Base-by-base conservation (phyloP, 2,797 vertebrate species). In the Pitangus sulphuratus region DNA sequence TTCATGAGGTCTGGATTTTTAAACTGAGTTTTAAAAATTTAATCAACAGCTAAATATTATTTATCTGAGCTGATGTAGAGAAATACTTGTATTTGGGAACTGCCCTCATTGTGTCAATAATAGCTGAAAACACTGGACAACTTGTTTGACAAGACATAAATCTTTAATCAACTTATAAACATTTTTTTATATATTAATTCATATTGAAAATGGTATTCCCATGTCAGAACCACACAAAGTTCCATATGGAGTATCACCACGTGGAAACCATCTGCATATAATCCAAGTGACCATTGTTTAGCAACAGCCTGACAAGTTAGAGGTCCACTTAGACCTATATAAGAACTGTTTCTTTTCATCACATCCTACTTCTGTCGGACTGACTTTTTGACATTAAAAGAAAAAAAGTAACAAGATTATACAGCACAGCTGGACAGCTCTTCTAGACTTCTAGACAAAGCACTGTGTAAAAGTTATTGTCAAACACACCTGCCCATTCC, bases 1-100 rank as follows among this genome's bases (percentile, higher is more conserved):
- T 92, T 66, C 54, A 74, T n/a, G 8, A 45, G 76, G 61, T 68
- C 61, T 84, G 47, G 11, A 84, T 72, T 91, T 90, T 78, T 66
- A 69, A 92, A 84, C 30, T 76, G 39, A 86, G 47, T 45, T 76
- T 87, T 79, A 86, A 91, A 84, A 91, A 93, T 90, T 91, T 95
- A 88, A 88, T 76, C 68, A 87, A n/a, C 40, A 74, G 39, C 26
- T 87, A 75, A 93, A 82, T 75, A 88, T 70, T 42, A 81, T n/a
- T 84, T 40, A 86, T 72, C 76, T 74, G 58, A 93, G 40, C 42
- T 84, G 83, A 88, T 84, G 17, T 48, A 62, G 62, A 92, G 54
- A 48, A 77, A 88, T 53, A 79, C 37, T 72, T 50, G 1, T n/a
- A 45, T 84, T 90, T 86, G 58, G 56, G 44, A 90, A 79, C 33